Conservation (phyloP, 2,888 invertebrate species). For the Harmothoe impar region DNA sequence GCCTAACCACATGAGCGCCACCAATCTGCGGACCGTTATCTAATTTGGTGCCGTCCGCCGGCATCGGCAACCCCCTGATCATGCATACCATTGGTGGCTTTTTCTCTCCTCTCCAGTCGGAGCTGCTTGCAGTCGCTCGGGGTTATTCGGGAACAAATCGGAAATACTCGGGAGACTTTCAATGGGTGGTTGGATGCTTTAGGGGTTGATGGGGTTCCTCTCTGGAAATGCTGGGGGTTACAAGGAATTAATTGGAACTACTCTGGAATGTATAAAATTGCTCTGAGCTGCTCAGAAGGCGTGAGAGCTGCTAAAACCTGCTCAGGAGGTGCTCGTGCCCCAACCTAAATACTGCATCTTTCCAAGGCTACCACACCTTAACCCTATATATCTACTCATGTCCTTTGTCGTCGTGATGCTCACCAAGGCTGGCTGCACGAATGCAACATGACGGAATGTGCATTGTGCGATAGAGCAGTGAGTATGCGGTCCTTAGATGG, state of each 20-base stretch:
- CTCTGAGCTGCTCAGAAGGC: neutral
- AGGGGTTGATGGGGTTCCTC: neutral
- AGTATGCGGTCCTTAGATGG: too few relatives aligned
- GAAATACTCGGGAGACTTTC: neutral
- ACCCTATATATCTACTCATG: too few relatives aligned
- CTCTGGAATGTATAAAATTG: neutral
- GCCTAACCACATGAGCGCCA: slow-evolving; percentile 30
- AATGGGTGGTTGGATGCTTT: neutral
- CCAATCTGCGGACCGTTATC: slow-evolving; percentile 38
- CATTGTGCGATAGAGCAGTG: too few relatives aligned
- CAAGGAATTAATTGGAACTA: neutral
- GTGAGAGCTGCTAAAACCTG: neutral
- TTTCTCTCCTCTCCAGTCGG: neutral
- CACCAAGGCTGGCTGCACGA: too few relatives aligned
- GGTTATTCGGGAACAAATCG: neutral
- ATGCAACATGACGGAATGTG: neutral
- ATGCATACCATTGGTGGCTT: slow-evolving; percentile 36
- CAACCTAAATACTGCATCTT: too few relatives aligned
- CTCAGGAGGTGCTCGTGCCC: neutral
- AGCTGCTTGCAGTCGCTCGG: neutral
- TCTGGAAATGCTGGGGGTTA: neutral
- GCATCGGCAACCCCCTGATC: neutral
- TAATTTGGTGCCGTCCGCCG: slow-evolving; percentile 36
- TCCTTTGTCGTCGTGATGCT: too few relatives aligned
- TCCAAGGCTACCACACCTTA: too few relatives aligned